Conservation (phyloP, 2,797 vertebrate genomes). For the Nothura maculosa region DNA sequence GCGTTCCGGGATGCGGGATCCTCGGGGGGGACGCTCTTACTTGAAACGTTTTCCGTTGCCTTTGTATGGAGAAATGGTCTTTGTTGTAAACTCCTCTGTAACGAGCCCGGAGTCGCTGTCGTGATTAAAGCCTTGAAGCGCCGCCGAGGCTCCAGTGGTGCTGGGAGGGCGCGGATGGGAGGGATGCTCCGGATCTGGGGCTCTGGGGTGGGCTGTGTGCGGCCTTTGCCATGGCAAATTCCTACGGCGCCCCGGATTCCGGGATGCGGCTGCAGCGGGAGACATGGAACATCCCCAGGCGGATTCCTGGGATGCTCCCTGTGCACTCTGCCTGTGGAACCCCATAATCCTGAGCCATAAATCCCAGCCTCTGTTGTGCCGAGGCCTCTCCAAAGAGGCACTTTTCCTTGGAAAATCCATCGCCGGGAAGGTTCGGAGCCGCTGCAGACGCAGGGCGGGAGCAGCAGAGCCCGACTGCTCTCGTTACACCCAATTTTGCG, state of each 20-base stretch:
- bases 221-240: conserved; percentile 48
- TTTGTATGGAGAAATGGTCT: conserved; percentile 73
- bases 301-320: no score
- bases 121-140: conserved; percentile 65
- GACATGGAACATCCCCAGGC: no score
- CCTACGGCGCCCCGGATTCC: no score
- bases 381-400: conserved; percentile 43
- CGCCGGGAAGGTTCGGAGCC: neutral
- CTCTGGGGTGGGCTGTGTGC: no score
- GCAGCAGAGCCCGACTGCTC: neutral
- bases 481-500: neutral
- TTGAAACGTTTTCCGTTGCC: conserved; percentile 73
- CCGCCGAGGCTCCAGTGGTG: no score
- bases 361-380: conserved; percentile 54
- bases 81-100: conserved; percentile 74
- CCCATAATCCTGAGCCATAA: neutral
- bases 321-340: no score
- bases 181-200: no score
- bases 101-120: conserved; percentile 73
- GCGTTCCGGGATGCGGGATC: neutral
- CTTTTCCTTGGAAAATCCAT: conserved; percentile 48
- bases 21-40: conserved; percentile 31
- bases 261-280: no score
- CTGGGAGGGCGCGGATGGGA: no score
- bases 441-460: neutral